These are phyloP conservation scores for Etheostoma perlongum DNA, from an alignment of 2,797 vertebrate species.

Conservation along the genomic window DNA sequence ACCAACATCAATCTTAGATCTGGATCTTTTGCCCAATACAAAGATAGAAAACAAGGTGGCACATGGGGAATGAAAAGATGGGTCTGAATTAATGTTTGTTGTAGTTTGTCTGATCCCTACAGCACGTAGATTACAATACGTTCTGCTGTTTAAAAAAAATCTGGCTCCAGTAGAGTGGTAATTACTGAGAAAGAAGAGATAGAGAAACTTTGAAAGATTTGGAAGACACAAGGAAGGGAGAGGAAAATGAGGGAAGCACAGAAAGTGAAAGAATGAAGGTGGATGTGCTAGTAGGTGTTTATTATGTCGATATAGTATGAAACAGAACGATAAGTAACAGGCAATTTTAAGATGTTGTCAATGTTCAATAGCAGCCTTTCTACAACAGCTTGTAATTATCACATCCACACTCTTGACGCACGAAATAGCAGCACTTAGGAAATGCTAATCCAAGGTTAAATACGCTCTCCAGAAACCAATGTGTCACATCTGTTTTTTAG, in stretches of 20 bases:
- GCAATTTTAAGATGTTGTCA: constrained; percentile 52
- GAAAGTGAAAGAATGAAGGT: constrained; percentile 32
- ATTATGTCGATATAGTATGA: constrained; percentile 52
- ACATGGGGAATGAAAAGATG: not conserved
- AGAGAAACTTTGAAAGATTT: constrained; percentile 25
- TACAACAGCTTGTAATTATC: constrained; percentile 70
- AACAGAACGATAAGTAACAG: constrained; percentile 55
- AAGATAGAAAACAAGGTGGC: not conserved
- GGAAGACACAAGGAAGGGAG: constrained; percentile 18
- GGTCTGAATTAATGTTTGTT: constrained; percentile 28
- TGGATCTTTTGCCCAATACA: constrained; percentile 2
- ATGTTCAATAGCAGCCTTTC: constrained; percentile 51
- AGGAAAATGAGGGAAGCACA: constrained; percentile 7
- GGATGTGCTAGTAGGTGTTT: constrained; percentile 58
- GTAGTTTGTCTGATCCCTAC: constrained; percentile 4
- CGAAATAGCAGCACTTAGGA: constrained; percentile 11
- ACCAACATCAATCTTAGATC: not conserved
- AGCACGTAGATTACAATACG: constrained; percentile 41
- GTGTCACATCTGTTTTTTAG: not conserved
- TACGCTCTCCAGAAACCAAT: not conserved
- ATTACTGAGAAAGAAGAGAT: constrained; percentile 43
- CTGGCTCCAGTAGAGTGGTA: constrained; percentile 36
- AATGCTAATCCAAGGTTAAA: not conserved
- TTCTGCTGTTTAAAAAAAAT: constrained; percentile 38
- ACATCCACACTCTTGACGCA: constrained; percentile 57